Conservation (phyloP, 1,140 invertebrate species). For the Capitella teleta region DNA sequence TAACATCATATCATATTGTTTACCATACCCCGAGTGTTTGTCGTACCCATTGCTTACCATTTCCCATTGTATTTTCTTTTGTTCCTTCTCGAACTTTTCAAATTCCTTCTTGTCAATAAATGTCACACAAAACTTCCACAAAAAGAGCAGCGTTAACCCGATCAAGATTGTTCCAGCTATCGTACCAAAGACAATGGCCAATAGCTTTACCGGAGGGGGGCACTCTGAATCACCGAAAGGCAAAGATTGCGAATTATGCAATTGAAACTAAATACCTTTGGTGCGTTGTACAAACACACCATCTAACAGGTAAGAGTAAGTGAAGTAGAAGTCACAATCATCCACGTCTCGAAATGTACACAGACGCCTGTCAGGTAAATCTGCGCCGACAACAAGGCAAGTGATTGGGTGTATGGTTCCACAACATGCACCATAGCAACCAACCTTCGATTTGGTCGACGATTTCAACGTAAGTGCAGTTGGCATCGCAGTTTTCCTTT, state of each 20-base stretch:
- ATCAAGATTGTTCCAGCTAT: constrained; percentile 84
- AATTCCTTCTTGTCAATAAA: constrained; percentile 93
- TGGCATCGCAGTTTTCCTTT: constrained; percentile 44
- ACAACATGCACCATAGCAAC: no score
- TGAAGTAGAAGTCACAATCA: constrained; percentile 41
- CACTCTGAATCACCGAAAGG: constrained; percentile 33
- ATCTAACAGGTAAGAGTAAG: constrained; percentile 31
- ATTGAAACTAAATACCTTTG: constrained; percentile 24
- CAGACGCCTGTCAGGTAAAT: no score
- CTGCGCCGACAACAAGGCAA: no score
- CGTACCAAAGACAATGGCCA: constrained; percentile 80
- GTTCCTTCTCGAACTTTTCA: constrained; percentile 92
- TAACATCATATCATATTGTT: no score
- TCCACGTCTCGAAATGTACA: constrained; percentile 45
- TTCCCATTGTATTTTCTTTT: constrained; percentile 89
- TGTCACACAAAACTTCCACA: constrained; percentile 93
- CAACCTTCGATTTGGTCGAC: constrained; percentile 18
- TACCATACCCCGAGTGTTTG: no score
- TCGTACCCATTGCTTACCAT: no score
- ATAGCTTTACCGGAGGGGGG: constrained; percentile 37
- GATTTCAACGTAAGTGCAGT: constrained; percentile 22
- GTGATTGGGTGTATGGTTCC: no score
- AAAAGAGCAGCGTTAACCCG: constrained; percentile 73
- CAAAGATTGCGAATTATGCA: no score
- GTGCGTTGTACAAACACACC: constrained; percentile 27